Evolutionary conservation across 2,888 invertebrate species (phyloP).

Genomic region (Melieria omissa): DNA sequence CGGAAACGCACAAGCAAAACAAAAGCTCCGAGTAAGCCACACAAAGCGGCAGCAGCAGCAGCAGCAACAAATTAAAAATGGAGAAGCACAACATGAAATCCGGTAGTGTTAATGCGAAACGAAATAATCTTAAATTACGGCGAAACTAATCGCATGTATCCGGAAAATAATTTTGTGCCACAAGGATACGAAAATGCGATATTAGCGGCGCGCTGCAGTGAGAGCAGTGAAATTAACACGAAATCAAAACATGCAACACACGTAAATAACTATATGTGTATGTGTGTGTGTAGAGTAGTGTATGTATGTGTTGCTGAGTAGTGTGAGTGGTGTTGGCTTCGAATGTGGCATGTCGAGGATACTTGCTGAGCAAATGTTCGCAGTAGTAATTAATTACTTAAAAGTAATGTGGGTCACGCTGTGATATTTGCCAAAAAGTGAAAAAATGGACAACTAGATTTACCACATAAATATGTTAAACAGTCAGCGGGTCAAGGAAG

Average conservation of each 20-base stretch:
- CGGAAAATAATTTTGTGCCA: slow-evolving; percentile 60
- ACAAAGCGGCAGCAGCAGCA: slow-evolving; percentile 18
- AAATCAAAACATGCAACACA: slow-evolving; percentile 9
- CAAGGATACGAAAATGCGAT: slow-evolving; percentile 36
- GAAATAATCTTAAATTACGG: slow-evolving; percentile 40
- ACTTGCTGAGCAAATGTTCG: slow-evolving; percentile 11
- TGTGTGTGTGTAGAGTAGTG: background rate
- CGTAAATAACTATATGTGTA: background rate
- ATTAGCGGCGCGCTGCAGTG: background rate
- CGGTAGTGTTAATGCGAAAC: slow-evolving; percentile 26
- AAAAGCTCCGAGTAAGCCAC: slow-evolving; percentile 7
- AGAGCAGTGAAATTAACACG: slow-evolving; percentile 1
- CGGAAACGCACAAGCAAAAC: slow-evolving; percentile 19
- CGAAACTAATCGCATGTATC: slow-evolving; percentile 64
- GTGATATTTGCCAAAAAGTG: no score
- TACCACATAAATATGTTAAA: no score
- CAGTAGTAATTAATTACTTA: slow-evolving; percentile 12
- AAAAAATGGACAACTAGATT: no score
- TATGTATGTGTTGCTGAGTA: slow-evolving; percentile 18
- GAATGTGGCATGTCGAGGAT: slow-evolving; percentile 14
- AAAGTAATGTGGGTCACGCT: slow-evolving; percentile 23
- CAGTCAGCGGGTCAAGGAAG: no score
- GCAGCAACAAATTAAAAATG: background rate
- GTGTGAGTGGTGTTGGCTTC: slow-evolving; percentile 16
- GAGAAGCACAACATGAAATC: slow-evolving; percentile 28